phyloP scores from a whole-genome alignment of 2,888 invertebrate genomes.

The Temnothorax rugatulus region DNA sequence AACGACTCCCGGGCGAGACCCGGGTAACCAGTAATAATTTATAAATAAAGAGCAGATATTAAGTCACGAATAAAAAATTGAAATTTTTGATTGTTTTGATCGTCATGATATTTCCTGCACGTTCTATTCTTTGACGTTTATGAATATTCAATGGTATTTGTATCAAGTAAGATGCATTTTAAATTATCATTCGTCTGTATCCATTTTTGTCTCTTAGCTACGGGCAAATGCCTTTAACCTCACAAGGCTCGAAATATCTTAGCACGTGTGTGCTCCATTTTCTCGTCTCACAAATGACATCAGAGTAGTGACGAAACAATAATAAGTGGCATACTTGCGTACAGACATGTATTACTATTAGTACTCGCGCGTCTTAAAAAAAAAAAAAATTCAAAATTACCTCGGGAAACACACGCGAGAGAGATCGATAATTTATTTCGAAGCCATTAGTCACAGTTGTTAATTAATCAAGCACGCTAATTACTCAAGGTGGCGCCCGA shows the following conservation, averaged over 20 bases:
- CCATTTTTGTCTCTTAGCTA: slow-evolving; percentile 1
- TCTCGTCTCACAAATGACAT: neutral
- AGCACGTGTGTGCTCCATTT: slow-evolving; percentile 5
- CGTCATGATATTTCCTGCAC: too few relatives aligned
- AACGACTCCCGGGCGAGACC: too few relatives aligned
- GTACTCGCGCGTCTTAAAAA: neutral
- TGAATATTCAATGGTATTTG: neutral
- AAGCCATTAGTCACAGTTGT: slow-evolving; percentile 15
- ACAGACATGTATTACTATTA: neutral
- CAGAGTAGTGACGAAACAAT: neutral
- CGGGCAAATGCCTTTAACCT: slow-evolving; percentile 23
- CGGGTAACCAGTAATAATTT: too few relatives aligned
- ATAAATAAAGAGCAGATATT: neutral
- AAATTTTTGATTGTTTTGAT: too few relatives aligned
- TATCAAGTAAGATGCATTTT: neutral
- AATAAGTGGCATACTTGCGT: neutral
- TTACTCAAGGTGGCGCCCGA: slow-evolving; percentile 32
- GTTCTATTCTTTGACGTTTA: neutral
- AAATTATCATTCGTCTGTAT: slow-evolving; percentile 6
- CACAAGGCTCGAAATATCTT: slow-evolving; percentile 12
- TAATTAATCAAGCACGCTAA: slow-evolving; percentile 40
- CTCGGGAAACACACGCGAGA: neutral
- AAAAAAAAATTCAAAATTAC: neutral
- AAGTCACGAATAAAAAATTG: neutral
- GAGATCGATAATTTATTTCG: slow-evolving; percentile 22